A percentile compares a stretch with the other conserved stretches of the same genome.
Conservation (phyloP, 2,888 invertebrate genomes). For the Blastobasis lacticolella region DNA sequence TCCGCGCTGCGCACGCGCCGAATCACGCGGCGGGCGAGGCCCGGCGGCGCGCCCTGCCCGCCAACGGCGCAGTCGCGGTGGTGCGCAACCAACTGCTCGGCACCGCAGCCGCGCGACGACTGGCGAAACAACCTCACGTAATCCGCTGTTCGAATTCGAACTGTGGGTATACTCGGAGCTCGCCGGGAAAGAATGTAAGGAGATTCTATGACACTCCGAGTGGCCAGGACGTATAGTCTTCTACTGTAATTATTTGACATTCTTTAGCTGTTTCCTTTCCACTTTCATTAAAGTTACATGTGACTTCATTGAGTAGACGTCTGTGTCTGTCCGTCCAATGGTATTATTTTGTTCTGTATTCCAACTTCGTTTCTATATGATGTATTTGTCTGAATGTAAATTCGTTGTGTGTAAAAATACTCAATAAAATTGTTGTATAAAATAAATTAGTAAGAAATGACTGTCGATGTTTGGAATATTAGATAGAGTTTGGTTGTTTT, state of each 20-base stretch:
- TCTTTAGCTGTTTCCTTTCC: slow-evolving; percentile 12
- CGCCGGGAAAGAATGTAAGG: slow-evolving; percentile 2
- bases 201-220: slow-evolving; percentile 12
- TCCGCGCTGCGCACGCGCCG: slow-evolving; percentile 87
- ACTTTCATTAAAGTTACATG: slow-evolving; percentile 17
- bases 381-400: slow-evolving; percentile 36
- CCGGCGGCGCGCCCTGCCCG: slow-evolving; percentile 88
- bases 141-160: slow-evolving; percentile 22
- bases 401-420: slow-evolving; percentile 45
- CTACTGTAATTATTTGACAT: slow-evolving; percentile 3
- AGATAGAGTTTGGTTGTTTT: slow-evolving; percentile 43
- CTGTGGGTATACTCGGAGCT: slow-evolving; percentile 10
- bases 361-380: slow-evolving; percentile 18
- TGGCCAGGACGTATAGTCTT: slow-evolving; percentile 15
- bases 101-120: no score
- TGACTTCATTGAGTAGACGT: slow-evolving; percentile 36
- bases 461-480: slow-evolving; percentile 47
- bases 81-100: slow-evolving; percentile 82
- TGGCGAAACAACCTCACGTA: slow-evolving; percentile 66
- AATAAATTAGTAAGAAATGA: slow-evolving; percentile 54
- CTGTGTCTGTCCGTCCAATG: slow-evolving; percentile 68
- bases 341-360: slow-evolving; percentile 32
- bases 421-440: slow-evolving; percentile 48
- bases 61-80: slow-evolving; percentile 89
- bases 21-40: slow-evolving; percentile 82